phyloP scores from a whole-genome alignment of 2,797 vertebrate genomes.

The Malurus leucopterus region DNA sequence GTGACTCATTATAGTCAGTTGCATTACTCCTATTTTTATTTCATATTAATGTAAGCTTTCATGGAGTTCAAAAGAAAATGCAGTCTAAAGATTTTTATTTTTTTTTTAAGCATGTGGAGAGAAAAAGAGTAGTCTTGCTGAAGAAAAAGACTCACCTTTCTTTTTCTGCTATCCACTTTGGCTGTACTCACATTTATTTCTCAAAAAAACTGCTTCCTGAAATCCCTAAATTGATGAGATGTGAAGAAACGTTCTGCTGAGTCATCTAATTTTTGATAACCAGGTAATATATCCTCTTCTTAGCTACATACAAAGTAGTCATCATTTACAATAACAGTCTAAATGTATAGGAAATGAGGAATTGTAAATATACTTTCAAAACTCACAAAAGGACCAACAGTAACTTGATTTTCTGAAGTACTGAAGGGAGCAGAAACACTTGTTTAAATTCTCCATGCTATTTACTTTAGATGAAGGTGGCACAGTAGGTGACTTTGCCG shows the following conservation, averaged over 20 bases:
- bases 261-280: neutral
- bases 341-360: neutral
- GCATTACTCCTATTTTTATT: neutral
- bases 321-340: neutral
- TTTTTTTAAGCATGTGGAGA: neutral
- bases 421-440: neutral
- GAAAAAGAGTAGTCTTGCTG: neutral
- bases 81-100: neutral
- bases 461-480: conserved; percentile 29
- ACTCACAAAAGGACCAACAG: neutral
- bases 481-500: conserved; percentile 41
- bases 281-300: neutral
- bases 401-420: neutral
- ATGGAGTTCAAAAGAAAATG: neutral
- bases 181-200: neutral
- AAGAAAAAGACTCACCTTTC: neutral
- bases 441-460: conserved; percentile 32
- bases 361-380: neutral
- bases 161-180: neutral
- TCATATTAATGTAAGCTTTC: neutral
- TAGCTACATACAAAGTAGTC: neutral
- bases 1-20: neutral
- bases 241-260: neutral
- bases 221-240: neutral
- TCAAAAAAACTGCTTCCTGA: neutral